Conservation (phyloP, 2,113 vertebrate species). For the Cnemophilus loriae region DNA sequence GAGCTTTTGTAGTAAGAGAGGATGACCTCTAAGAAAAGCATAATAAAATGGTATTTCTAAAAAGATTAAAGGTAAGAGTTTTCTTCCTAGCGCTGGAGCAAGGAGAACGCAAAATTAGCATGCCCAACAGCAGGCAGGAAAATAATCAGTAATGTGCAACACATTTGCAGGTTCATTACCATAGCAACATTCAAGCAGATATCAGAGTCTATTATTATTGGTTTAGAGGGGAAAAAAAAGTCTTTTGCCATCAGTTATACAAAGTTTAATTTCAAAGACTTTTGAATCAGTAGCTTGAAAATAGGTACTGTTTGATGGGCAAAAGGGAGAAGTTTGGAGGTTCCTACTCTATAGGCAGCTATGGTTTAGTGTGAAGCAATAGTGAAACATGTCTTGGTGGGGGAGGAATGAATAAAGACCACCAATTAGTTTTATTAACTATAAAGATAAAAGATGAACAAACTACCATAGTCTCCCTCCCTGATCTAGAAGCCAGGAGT, state of each 20-base stretch:
- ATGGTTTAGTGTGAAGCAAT: neutral
- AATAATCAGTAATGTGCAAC: neutral
- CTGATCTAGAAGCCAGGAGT: neutral
- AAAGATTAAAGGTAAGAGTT: neutral
- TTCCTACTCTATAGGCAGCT: neutral
- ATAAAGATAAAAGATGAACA: neutral
- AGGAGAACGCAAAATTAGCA: neutral
- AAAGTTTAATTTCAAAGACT: neutral
- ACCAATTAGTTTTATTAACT: neutral
- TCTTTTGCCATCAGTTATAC: neutral
- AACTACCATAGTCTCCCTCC: neutral
- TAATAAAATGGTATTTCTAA: fast-evolving
- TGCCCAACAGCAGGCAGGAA: neutral
- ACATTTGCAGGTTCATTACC: neutral
- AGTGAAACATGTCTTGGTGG: neutral
- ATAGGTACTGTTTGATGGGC: neutral
- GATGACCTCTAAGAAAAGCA: neutral
- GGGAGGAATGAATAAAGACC: neutral
- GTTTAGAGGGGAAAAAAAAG: neutral
- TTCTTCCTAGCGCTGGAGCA: neutral
- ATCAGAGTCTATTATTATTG: neutral
- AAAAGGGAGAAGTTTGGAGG: neutral
- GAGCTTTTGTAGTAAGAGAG: neutral
- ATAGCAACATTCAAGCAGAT: neutral
- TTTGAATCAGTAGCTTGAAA: neutral